phyloP scores from a whole-genome alignment of 2,888 invertebrate genomes.

The Meteorus colon region DNA sequence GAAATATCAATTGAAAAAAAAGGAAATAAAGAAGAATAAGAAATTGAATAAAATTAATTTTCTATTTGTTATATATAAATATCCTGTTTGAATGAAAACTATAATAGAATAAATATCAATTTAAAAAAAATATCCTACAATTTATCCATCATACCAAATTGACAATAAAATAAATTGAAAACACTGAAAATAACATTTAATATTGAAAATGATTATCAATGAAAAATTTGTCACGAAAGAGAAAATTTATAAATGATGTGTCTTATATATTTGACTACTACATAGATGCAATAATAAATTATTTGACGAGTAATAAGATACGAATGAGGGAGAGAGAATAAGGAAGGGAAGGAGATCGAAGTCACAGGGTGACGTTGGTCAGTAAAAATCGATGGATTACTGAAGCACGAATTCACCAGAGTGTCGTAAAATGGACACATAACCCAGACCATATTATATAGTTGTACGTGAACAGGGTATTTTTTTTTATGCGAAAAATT shows the following conservation, averaged over 20 bases:
- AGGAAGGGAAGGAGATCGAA: slow-evolving; percentile 26
- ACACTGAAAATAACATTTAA: neutral
- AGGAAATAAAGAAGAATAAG: too few relatives aligned
- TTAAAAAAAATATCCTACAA: too few relatives aligned
- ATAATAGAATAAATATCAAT: too few relatives aligned
- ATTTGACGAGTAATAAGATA: neutral
- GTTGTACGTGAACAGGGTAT: slow-evolving; percentile 50
- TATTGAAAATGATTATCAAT: neutral
- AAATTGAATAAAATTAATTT: too few relatives aligned
- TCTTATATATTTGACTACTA: too few relatives aligned
- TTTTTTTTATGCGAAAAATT: slow-evolving; percentile 23
- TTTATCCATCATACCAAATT: too few relatives aligned
- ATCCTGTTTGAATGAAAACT: too few relatives aligned
- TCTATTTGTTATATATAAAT: too few relatives aligned
- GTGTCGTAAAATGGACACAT: slow-evolving; percentile 53
- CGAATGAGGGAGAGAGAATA: neutral
- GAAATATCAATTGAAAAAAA: too few relatives aligned
- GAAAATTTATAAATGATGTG: too few relatives aligned
- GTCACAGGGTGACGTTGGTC: slow-evolving; percentile 46
- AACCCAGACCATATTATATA: slow-evolving; percentile 33
- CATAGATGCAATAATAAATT: neutral
- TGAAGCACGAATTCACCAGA: slow-evolving; percentile 52
- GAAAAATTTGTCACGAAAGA: too few relatives aligned
- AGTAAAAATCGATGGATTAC: slow-evolving; percentile 55
- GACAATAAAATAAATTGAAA: neutral